A percentile compares a stretch with the other conserved stretches of the same genome.
Evolutionary conservation across 1,140 invertebrate genomes (phyloP).

Genomic region (Odontomachus brunneus): DNA sequence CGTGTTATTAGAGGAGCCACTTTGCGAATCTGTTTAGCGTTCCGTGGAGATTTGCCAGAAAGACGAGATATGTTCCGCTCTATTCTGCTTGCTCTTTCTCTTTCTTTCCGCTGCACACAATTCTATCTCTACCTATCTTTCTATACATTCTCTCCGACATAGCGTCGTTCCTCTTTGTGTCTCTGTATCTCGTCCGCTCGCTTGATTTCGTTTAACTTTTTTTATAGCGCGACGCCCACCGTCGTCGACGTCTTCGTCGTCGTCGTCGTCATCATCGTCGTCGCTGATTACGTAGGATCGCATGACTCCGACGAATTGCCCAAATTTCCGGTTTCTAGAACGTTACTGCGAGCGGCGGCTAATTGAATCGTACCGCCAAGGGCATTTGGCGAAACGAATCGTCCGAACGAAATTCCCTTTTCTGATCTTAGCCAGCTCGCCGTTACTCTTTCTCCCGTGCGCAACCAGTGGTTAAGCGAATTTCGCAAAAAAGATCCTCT

Average conservation of each 20-base stretch:
- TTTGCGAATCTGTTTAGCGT: no score
- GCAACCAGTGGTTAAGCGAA: slow-evolving; percentile 16
- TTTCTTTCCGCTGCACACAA: slow-evolving; percentile 14
- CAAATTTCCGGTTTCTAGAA: slow-evolving; percentile 55
- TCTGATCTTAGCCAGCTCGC: background rate
- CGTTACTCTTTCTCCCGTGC: background rate
- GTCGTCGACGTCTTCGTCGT: background rate
- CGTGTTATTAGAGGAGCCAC: no score
- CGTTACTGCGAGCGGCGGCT: slow-evolving; percentile 20
- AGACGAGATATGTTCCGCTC: no score
- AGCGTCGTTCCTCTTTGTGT: slow-evolving; percentile 12
- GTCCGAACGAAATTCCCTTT: slow-evolving; percentile 7
- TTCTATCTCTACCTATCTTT: slow-evolving; percentile 2
- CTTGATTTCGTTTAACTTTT: slow-evolving; percentile 22
- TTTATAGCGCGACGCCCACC: slow-evolving; percentile 38
- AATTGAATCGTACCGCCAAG: slow-evolving; percentile 47
- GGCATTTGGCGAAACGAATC: slow-evolving; percentile 28
- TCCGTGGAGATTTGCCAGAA: no score
- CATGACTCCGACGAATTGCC: slow-evolving; percentile 39
- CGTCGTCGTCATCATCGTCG: slow-evolving; percentile 26
- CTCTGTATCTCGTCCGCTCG: background rate
- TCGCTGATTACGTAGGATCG: slow-evolving; percentile 51
- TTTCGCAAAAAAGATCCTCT: background rate
- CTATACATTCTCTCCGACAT: background rate
- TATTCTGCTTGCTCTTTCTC: slow-evolving; percentile 3